phyloP scores from a whole-genome alignment of 2,888 invertebrate species.

The Itoplectis maculator region DNA sequence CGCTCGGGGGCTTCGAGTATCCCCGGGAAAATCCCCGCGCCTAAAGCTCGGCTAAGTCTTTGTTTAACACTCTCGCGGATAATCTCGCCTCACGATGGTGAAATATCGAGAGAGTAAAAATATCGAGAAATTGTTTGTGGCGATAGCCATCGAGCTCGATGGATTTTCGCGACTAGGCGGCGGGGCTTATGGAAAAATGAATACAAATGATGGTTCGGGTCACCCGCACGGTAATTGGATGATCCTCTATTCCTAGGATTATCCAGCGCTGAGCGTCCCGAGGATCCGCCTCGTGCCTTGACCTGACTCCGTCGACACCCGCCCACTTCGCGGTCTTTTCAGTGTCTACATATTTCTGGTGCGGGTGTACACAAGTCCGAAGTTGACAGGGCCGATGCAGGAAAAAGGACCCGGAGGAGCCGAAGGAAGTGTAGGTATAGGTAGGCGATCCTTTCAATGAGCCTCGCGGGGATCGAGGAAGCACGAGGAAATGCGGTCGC shows the following conservation, averaged over 20 bases:
- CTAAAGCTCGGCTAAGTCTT: slow-evolving; percentile 74
- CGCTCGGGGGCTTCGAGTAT: slow-evolving; percentile 47
- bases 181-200: slow-evolving; percentile 73
- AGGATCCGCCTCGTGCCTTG: slow-evolving; percentile 68
- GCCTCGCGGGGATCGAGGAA: slow-evolving; percentile 68
- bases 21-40: slow-evolving; percentile 68
- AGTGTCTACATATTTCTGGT: slow-evolving; percentile 71
- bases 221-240: slow-evolving; percentile 81
- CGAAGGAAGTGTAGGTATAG: slow-evolving; percentile 47
- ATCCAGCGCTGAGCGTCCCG: slow-evolving; percentile 76
- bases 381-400: slow-evolving; percentile 41
- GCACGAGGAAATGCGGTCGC: slow-evolving; percentile 71
- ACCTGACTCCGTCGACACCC: slow-evolving; percentile 63
- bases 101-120: slow-evolving; percentile 51
- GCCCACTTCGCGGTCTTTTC: slow-evolving; percentile 72
- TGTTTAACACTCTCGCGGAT: slow-evolving; percentile 77
- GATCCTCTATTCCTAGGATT: slow-evolving; percentile 80
- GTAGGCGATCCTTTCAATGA: slow-evolving; percentile 65
- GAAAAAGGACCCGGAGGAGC: slow-evolving; percentile 7
- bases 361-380: slow-evolving; percentile 15
- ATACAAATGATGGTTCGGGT: slow-evolving; percentile 80
- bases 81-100: slow-evolving; percentile 73
- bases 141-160: slow-evolving; percentile 41
- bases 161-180: slow-evolving; percentile 64
- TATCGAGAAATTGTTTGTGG: slow-evolving; percentile 18